These are phyloP conservation scores for Galerucella nymphaeae DNA, from an alignment of 2,888 invertebrate genomes.

Conservation along the genomic window DNA sequence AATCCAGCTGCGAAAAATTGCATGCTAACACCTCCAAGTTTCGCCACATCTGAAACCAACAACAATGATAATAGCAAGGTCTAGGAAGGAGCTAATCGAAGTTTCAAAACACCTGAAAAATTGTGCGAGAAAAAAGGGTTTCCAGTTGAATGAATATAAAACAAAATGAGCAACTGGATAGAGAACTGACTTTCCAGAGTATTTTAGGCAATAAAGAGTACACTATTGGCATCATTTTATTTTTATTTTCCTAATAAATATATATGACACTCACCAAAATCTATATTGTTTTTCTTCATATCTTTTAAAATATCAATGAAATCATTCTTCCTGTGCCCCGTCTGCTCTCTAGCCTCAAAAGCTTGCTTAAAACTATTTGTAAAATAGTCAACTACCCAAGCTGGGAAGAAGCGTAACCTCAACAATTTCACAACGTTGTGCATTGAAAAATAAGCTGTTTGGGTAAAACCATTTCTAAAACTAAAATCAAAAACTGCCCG, in stretches of 20 bases:
- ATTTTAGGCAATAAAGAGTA: too few species aligned
- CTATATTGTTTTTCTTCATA: constrained; percentile 32
- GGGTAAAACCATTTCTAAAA: constrained; percentile 48
- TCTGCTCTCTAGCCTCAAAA: constrained; percentile 49
- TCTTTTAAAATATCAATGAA: constrained; percentile 66
- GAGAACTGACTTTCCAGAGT: too few species aligned
- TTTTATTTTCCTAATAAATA: not conserved
- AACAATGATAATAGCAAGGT: too few species aligned
- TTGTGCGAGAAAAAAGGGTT: too few species aligned
- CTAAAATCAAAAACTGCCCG: constrained; percentile 57
- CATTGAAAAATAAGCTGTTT: constrained; percentile 52
- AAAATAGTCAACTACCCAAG: constrained; percentile 52
- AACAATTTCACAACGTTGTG: constrained; percentile 51
- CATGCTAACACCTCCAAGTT: constrained; percentile 36
- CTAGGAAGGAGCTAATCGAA: too few species aligned
- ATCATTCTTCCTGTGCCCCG: constrained; percentile 64
- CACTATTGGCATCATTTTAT: not conserved
- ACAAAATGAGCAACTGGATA: too few species aligned
- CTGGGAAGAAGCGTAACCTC: constrained; percentile 52
- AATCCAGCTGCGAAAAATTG: constrained; percentile 72
- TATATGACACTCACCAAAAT: constrained; percentile 27
- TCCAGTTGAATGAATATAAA: too few species aligned
- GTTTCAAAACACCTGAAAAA: too few species aligned
- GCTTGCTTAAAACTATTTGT: constrained; percentile 53
- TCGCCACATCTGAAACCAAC: constrained; percentile 9